Percentiles rank a stretch among this genome's conserved stretches.
These are phyloP conservation scores for Dione juno DNA, from an alignment of 2,888 invertebrate species.

Conservation along the genomic window DNA sequence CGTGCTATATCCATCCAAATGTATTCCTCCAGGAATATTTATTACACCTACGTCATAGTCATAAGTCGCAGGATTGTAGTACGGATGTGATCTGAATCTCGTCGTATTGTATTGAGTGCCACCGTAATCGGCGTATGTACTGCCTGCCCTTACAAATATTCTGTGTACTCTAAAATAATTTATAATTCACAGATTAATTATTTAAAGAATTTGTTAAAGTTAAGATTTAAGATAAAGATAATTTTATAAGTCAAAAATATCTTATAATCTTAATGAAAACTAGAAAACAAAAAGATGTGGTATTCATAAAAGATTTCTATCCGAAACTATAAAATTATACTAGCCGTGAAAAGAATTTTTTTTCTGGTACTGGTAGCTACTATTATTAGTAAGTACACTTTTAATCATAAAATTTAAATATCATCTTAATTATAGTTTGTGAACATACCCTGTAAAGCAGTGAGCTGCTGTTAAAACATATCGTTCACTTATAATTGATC, in stretches of 20 bases:
- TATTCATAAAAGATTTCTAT: no score
- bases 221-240: no score
- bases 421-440: not conserved
- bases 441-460: slow-evolving; percentile 67
- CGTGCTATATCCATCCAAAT: slow-evolving; percentile 57
- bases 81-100: slow-evolving; percentile 60
- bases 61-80: slow-evolving; percentile 60
- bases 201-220: no score
- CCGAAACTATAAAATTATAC: no score
- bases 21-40: slow-evolving; percentile 58
- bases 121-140: slow-evolving; percentile 61
- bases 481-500: slow-evolving; percentile 65
- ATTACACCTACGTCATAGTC: slow-evolving; percentile 78
- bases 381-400: no score
- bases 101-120: slow-evolving; percentile 68
- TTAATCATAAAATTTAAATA: no score
- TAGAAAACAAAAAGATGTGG: no score
- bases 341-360: no score
- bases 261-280: no score
- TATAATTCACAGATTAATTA: no score
- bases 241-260: no score
- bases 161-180: slow-evolving; percentile 52
- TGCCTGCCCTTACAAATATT: slow-evolving; percentile 68
- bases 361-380: no score
- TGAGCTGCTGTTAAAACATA: slow-evolving; percentile 78